Evolutionary conservation across 1,140 invertebrate genomes (phyloP).

Genomic region (Rhizoglyphus robini): DNA sequence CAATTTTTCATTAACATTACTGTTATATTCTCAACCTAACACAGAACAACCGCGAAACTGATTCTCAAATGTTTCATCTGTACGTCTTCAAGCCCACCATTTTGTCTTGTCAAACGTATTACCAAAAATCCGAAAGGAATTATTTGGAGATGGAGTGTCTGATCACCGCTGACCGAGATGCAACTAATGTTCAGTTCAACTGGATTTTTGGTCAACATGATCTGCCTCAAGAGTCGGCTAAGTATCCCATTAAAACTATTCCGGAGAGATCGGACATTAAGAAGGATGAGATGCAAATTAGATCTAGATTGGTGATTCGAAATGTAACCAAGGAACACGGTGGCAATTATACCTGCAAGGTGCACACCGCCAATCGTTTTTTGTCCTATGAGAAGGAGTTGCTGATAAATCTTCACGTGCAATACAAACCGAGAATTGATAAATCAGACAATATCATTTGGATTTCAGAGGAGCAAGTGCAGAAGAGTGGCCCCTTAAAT

Average conservation of each 20-base stretch:
- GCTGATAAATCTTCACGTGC: neutral
- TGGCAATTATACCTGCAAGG: constrained; percentile 7
- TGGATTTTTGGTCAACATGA: neutral
- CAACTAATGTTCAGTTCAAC: constrained; percentile 1
- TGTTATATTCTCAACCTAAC: no score
- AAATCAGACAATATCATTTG: no score
- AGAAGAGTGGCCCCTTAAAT: constrained; percentile 4
- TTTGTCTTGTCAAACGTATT: neutral
- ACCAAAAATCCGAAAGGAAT: neutral
- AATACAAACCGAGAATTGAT: no score
- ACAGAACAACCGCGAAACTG: neutral
- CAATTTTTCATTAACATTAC: no score
- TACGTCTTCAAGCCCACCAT: constrained; percentile 6
- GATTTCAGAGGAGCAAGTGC: neutral
- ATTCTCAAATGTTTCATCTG: neutral
- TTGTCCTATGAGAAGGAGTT: constrained; percentile 1
- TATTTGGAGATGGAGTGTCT: neutral
- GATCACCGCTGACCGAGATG: neutral
- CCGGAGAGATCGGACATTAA: neutral
- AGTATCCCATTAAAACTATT: neutral
- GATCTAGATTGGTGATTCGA: neutral
- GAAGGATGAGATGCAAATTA: neutral
- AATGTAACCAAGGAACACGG: constrained; percentile 11
- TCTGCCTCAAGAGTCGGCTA: neutral
- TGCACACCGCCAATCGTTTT: neutral